These are phyloP conservation scores for Acromyrmex heyeri DNA, from an alignment of 1,140 invertebrate genomes.

Conservation along the genomic window DNA sequence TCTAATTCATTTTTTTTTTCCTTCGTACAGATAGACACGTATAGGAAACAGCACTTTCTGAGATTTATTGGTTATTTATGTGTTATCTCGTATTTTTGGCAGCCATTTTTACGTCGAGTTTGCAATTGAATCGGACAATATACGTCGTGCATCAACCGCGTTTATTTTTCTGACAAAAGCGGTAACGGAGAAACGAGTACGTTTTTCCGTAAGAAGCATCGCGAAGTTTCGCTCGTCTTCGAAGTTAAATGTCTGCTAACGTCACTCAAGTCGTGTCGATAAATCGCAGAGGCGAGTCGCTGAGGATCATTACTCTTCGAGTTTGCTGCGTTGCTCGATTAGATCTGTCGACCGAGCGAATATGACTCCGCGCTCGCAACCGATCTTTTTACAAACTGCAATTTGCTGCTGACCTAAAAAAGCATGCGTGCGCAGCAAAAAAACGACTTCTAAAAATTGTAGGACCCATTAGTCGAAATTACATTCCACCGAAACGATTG, in stretches of 20 bases:
- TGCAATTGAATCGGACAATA: slow-evolving; percentile 1
- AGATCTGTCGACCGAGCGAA: slow-evolving; percentile 23
- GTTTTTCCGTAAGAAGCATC: slow-evolving; percentile 42
- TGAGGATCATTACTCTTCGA: slow-evolving; percentile 57
- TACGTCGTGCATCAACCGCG: slow-evolving; percentile 18
- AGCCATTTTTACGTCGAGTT: slow-evolving; percentile 27
- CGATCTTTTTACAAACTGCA: slow-evolving; percentile 29
- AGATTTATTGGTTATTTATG: slow-evolving; percentile 1
- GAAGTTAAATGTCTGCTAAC: slow-evolving; percentile 49
- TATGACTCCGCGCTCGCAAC: slow-evolving; percentile 38
- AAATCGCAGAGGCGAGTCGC: slow-evolving; percentile 44
- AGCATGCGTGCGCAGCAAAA: not conserved
- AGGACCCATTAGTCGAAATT: slow-evolving; percentile 59
- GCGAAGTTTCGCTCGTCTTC: slow-evolving; percentile 48
- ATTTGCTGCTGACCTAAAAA: slow-evolving; percentile 35
- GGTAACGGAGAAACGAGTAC: slow-evolving; percentile 17
- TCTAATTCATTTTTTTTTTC: not conserved
- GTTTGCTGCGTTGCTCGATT: slow-evolving; percentile 38
- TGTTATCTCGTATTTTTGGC: slow-evolving; percentile 2
- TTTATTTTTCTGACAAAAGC: slow-evolving; percentile 32
- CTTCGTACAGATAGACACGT: not conserved
- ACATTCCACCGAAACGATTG: slow-evolving; percentile 35
- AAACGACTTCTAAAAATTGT: slow-evolving; percentile 25
- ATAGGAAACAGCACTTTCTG: not conserved
- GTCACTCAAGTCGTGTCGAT: slow-evolving; percentile 30